These are phyloP conservation scores for Drosophila micromelanica DNA, from an alignment of 1,140 invertebrate genomes.

Conservation along the genomic window DNA sequence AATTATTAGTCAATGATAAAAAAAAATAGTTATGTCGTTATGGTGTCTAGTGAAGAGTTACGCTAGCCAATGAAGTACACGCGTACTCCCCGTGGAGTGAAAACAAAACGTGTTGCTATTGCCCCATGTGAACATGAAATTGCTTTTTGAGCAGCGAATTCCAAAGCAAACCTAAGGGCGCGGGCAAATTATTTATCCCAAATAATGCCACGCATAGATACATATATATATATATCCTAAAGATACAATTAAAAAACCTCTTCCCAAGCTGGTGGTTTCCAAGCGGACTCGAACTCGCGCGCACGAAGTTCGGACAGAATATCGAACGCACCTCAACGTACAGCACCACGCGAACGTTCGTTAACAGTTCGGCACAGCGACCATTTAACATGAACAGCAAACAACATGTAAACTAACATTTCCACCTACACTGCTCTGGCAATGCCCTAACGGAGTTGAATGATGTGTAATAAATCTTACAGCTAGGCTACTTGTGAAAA, in stretches of 20 bases:
- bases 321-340: slow-evolving; percentile 9
- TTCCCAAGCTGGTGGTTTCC: not conserved
- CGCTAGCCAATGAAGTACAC: slow-evolving; percentile 38
- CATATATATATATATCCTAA: not conserved
- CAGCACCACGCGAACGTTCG: slow-evolving; percentile 17
- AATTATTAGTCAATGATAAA: too few species aligned
- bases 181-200: too few species aligned
- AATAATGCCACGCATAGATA: not conserved
- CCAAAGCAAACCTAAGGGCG: slow-evolving; percentile 46
- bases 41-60: slow-evolving; percentile 29
- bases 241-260: not conserved
- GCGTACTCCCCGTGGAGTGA: slow-evolving; percentile 58
- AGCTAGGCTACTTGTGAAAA: not conserved
- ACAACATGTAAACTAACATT: slow-evolving; percentile 12
- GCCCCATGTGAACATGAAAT: slow-evolving; percentile 60
- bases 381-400: not conserved
- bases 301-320: too few species aligned
- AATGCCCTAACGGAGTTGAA: not conserved
- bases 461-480: not conserved
- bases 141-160: slow-evolving; percentile 54
- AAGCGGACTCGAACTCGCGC: slow-evolving; percentile 22
- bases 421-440: not conserved
- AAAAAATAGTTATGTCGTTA: slow-evolving; percentile 34
- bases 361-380: not conserved
- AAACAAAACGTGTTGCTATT: slow-evolving; percentile 43